Base-by-base conservation (phyloP, 2,113 vertebrate species). In the Neolamprologus hecqui region DNA sequence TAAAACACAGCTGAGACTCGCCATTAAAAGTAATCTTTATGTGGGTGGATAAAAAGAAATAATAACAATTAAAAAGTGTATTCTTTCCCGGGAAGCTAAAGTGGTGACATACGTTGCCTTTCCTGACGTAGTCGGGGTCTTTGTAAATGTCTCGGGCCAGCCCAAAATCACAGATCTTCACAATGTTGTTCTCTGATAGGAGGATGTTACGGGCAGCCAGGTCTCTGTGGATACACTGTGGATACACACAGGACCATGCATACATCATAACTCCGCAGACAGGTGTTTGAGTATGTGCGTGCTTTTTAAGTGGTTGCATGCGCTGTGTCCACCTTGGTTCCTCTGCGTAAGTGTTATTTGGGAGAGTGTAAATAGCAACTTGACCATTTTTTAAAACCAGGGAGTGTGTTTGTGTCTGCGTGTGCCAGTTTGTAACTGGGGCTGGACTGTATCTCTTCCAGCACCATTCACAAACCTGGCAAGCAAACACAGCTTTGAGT, bases 161-260 rank as follows among this genome's bases (percentile, higher is more conserved):
- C 80, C 99, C 99, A 0, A 99, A 99, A 95, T 99, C 99, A 63
- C 99, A 99, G 96, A 99, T 99, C 97, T 99, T 99, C 88, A 99
- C 99, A 47, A 99, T 97, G 1, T 99, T 98, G 86, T 96, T 98
- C 93, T 99, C 98, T 17, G 98, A 98, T 90, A 99, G 96, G 83
- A 99, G 96, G 94, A 99, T 99, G 94, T 99, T 99, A 68, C 99
- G 97, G n/a, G 99, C 99, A 0, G 99, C 99, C 96, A 99, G 92
- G 92, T 99, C 99, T 95, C 99, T 97, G 90, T 98, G 98, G 94
- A 98, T 98, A 94, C 98, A 98, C 98, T 98, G 94, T 4, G 17
- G 75, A 88, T 47, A 93, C 82, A 93, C 57, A 90, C 88, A 65
- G 3, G 23, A 55, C 68, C 75, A 81, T n/a, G 28, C 79, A 87